Evolutionary conservation across 2,888 invertebrate genomes (phyloP), one percentile per base, ranked within the genome.

Genomic region (Orthonevra nobilis): DNA sequence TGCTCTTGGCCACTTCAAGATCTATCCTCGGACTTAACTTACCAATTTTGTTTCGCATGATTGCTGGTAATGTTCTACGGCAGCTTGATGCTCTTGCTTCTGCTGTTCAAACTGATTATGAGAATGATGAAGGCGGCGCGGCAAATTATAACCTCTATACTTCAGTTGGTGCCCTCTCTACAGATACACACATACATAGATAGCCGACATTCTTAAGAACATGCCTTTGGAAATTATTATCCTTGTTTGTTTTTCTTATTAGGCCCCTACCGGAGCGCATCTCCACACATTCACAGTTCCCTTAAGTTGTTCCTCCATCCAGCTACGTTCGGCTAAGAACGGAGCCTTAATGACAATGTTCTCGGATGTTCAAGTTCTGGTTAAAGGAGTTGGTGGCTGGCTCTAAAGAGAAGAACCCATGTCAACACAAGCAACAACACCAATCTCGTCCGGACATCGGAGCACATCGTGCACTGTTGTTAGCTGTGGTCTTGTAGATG

Each of bases 241-340:
- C 73, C 52, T 73, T 79, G 79, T 79, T 79, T 79, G 79, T 73
- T 73, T 79, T 73, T 79, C 79, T 79, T 79, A 79, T 79, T 79
- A 79, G 73, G 61, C 48, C 60, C 48, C 42, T 46, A 10, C 46
- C 32, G 34, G 20, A 44, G 17, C 17, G 36, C 5, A 19, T 28
- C 15, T 15, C 19, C 42, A 14, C 42, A 23, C 6, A 6, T 34
- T 4, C 17, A 2, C 6, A 23, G 23, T 30, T 20, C 10, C 44
- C 12, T 5, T 46, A 36, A 36, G 44, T 52, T 17, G 36, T 54
- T 15, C 2, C 6, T 19, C 2, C 5, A 3, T 7, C 10, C 14
- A 20, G 2, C n/a, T 32, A 15, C 19, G 32, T n/a, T n/a, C n/a
- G n/a, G n/a, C n/a, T n/a, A n/a, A n/a, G n/a, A n/a, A n/a, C n/a